These are phyloP conservation scores for Dolichoris vasculosae DNA, from an alignment of 1,140 invertebrate genomes.

Conservation along the genomic window DNA sequence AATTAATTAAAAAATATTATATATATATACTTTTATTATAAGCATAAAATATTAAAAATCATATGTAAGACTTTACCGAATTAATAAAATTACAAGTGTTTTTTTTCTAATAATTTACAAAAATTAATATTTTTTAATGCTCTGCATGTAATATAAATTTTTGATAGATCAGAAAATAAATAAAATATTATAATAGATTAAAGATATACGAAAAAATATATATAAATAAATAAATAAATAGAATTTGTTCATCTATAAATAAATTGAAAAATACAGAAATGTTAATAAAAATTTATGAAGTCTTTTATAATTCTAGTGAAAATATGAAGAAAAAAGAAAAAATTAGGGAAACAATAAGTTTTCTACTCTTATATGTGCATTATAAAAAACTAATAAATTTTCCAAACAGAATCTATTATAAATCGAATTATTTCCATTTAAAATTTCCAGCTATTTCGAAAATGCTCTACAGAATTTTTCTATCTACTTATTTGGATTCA, in stretches of 20 bases:
- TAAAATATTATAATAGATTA: background rate
- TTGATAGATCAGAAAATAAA: constrained; percentile 28
- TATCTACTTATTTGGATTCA: background rate
- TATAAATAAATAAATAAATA: no score
- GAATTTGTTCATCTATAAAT: background rate
- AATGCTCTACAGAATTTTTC: background rate
- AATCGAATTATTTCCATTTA: background rate
- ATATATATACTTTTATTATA: no score
- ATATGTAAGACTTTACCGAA: background rate
- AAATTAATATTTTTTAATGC: constrained; percentile 51
- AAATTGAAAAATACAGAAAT: background rate
- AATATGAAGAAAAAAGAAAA: background rate
- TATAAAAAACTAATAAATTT: constrained; percentile 34
- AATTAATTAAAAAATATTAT: no score
- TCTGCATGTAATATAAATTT: constrained; percentile 30
- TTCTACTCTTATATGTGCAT: constrained; percentile 36
- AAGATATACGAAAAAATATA: background rate
- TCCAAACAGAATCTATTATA: background rate
- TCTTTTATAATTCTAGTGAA: background rate
- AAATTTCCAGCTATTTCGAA: background rate
- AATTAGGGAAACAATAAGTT: background rate
- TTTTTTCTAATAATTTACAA: no score
- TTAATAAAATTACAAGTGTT: constrained; percentile 20
- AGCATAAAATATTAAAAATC: background rate
- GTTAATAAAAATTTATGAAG: background rate